Evolutionary conservation across 1,140 invertebrate genomes (phyloP).

Genomic region (Drosophila bocqueti): DNA sequence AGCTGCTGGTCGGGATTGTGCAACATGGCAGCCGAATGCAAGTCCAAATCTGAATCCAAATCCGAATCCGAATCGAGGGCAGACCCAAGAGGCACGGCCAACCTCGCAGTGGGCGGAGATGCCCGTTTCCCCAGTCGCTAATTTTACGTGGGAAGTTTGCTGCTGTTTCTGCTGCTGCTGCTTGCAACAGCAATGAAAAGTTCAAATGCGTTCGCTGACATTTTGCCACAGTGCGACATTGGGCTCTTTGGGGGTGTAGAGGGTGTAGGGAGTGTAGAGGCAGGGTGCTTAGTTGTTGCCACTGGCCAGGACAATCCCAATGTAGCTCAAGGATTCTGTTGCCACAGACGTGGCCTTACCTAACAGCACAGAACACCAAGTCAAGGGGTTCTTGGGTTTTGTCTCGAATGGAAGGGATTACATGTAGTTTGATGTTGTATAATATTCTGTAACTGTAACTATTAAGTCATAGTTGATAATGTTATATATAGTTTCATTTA

Average conservation of each 20-base stretch:
- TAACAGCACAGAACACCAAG: conserved; percentile 27
- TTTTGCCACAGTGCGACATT: conserved; percentile 64
- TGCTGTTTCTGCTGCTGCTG: background rate
- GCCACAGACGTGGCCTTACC: conserved; percentile 37
- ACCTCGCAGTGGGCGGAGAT: conserved; percentile 38
- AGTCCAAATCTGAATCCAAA: conserved; percentile 13
- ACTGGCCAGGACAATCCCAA: conserved; percentile 36
- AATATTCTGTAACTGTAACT: background rate
- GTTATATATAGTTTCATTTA: no score
- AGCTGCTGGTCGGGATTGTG: conserved; percentile 59
- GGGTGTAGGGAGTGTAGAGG: background rate
- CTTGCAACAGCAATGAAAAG: conserved; percentile 56
- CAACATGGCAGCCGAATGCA: conserved; percentile 44
- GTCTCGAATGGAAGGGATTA: conserved; percentile 5
- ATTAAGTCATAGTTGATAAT: background rate
- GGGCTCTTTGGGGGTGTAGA: conserved; percentile 8
- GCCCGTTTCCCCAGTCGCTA: background rate
- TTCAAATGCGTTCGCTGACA: conserved; percentile 79
- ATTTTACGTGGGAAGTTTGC: conserved; percentile 41
- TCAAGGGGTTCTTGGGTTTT: conserved; percentile 6
- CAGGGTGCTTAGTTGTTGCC: conserved; percentile 4
- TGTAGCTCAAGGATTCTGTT: conserved; percentile 64
- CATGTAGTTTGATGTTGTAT: background rate
- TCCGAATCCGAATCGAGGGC: conserved; percentile 27
- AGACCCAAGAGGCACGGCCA: conserved; percentile 34